These are phyloP conservation scores for Coccyzus lansbergi DNA, from an alignment of 2,797 vertebrate species.

Conservation along the genomic window DNA sequence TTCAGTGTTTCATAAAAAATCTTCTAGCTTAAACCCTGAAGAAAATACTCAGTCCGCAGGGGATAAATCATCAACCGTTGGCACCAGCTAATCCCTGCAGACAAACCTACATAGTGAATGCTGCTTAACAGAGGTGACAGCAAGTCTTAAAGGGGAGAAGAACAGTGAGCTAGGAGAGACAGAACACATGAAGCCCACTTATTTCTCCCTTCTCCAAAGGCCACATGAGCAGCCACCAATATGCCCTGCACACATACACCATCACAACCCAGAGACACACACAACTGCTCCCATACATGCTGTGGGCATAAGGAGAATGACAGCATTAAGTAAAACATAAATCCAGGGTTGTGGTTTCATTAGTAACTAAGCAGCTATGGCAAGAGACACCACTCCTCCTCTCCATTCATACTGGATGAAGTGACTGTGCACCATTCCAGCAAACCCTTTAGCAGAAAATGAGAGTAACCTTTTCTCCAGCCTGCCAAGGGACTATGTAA, in stretches of 20 bases:
- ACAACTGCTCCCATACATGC: neutral
- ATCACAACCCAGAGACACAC: neutral
- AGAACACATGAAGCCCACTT: neutral
- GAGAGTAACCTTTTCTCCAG: conserved; percentile 74
- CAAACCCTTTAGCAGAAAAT: conserved; percentile 63
- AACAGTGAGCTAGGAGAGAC: neutral
- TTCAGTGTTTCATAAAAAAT: neutral
- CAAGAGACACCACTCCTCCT: neutral
- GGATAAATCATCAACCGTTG: neutral
- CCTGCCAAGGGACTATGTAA: conserved; percentile 71
- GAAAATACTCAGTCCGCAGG: neutral
- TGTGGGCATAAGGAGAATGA: neutral
- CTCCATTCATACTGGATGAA: neutral
- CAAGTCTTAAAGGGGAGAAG: neutral
- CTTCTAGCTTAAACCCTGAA: neutral
- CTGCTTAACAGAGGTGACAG: neutral
- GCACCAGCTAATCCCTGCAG: neutral
- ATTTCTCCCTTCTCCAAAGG: neutral
- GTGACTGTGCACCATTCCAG: conserved; percentile 56
- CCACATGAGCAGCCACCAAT: neutral
- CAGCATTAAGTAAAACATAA: neutral
- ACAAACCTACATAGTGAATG: neutral
- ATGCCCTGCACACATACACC: fast-evolving
- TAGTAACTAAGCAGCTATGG: neutral
- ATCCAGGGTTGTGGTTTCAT: neutral